phyloP scores from a whole-genome alignment of 2,113 vertebrate species.

The Tenebrosternarchus preto region DNA sequence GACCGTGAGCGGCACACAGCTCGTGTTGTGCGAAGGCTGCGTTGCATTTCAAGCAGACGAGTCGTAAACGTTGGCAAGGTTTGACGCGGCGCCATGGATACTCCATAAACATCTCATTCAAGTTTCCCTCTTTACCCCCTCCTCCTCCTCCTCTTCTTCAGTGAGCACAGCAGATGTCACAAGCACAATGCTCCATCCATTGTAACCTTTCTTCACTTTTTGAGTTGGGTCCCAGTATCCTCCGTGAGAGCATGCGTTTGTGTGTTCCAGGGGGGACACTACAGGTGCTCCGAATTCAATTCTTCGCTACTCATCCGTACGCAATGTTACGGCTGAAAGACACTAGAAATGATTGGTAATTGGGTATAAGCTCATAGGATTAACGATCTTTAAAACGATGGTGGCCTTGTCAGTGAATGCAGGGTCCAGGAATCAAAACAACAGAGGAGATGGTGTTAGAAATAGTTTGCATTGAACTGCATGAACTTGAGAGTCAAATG shows the following conservation, averaged over 20 bases:
- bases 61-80: constrained; percentile 15
- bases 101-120: constrained; percentile 50
- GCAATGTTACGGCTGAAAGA: neutral
- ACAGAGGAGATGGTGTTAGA: too few species aligned
- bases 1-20: constrained; percentile 12
- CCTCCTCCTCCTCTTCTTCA: too few species aligned
- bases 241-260: neutral
- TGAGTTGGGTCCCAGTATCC: neutral
- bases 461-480: neutral
- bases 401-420: constrained; percentile 31
- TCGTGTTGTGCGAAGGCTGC: constrained; percentile 34
- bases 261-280: neutral
- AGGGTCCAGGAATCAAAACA: too few species aligned
- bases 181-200: constrained; percentile 42
- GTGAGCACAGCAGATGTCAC: constrained; percentile 45
- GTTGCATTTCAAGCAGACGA: constrained; percentile 30
- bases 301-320: neutral
- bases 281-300: neutral
- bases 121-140: constrained; percentile 17
- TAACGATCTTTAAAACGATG: constrained; percentile 1
- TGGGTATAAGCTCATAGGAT: constrained; percentile 20
- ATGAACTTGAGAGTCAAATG: too few species aligned
- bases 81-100: constrained; percentile 33
- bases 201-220: constrained; percentile 28
- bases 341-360: neutral